These are phyloP conservation scores for Drosophila falleni DNA, from an alignment of 2,888 invertebrate genomes.

Conservation along the genomic window DNA sequence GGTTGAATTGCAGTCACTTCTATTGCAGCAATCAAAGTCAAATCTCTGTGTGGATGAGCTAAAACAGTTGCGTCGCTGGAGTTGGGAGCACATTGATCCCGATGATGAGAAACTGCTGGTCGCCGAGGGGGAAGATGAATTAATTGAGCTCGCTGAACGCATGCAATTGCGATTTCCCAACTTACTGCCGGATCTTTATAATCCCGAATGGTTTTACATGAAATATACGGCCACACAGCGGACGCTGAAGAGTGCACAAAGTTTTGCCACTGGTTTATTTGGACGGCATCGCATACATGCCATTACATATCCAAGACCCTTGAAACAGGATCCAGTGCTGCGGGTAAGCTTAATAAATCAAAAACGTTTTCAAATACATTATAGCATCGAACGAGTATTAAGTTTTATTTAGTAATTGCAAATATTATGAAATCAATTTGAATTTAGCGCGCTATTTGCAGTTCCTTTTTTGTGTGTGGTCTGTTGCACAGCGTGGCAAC, in stretches of 20 bases:
- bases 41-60: conserved; percentile 86
- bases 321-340: conserved; percentile 88
- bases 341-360: conserved; percentile 86
- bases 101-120: conserved; percentile 88
- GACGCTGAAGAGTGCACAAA: conserved; percentile 90
- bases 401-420: neutral
- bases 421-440: neutral
- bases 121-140: conserved; percentile 91
- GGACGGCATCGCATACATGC: conserved; percentile 88
- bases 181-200: conserved; percentile 88
- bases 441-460: conserved; percentile 2
- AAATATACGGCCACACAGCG: conserved; percentile 92
- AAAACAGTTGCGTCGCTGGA: conserved; percentile 87
- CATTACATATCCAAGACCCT: conserved; percentile 89
- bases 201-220: conserved; percentile 87
- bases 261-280: conserved; percentile 92
- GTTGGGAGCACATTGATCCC: conserved; percentile 85
- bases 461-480: neutral
- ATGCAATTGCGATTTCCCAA: conserved; percentile 90
- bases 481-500: conserved; percentile 8
- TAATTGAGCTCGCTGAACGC: conserved; percentile 90
- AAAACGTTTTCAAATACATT: neutral
- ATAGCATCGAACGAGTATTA: neutral
- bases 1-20: conserved; percentile 78
- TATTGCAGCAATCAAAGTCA: conserved; percentile 85